A percentile compares a stretch with the other conserved stretches of the same genome.
These are phyloP conservation scores for Glaucidium brasilianum DNA, from an alignment of 2,113 vertebrate species.

Conservation along the genomic window DNA sequence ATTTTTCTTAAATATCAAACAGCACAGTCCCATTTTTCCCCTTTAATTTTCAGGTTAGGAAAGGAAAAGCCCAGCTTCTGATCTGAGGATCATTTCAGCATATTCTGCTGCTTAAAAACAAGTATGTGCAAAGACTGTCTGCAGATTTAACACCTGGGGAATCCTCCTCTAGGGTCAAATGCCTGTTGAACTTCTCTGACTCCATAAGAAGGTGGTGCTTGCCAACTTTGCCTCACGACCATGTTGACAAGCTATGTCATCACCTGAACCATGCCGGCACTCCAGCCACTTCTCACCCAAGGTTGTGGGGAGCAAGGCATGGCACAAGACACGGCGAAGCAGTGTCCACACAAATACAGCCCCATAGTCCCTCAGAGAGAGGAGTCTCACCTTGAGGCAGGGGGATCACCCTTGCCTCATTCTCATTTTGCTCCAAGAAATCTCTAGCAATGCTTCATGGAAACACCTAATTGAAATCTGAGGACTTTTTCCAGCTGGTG, in stretches of 20 bases:
- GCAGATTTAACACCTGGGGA: neutral
- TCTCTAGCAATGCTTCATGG: neutral
- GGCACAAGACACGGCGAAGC: accelerated
- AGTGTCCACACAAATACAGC: neutral
- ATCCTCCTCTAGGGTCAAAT: neutral
- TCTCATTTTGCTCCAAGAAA: neutral
- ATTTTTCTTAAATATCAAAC: neutral
- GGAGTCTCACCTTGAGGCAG: accelerated
- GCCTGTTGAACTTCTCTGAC: neutral
- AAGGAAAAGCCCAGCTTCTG: neutral
- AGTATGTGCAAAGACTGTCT: accelerated
- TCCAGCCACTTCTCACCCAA: accelerated
- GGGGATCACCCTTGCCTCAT: neutral
- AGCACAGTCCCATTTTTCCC: neutral
- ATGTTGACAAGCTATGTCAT: neutral
- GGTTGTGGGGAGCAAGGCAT: accelerated
- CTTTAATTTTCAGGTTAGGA: neutral
- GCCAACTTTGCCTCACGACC: accelerated
- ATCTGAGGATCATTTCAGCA: neutral
- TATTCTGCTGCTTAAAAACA: neutral
- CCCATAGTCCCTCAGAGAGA: neutral
- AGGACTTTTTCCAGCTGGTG: neutral
- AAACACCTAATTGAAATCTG: neutral
- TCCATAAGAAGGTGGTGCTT: neutral
- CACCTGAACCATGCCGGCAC: accelerated